phyloP scores from a whole-genome alignment of 2,797 vertebrate species.

The Betta splendens region DNA sequence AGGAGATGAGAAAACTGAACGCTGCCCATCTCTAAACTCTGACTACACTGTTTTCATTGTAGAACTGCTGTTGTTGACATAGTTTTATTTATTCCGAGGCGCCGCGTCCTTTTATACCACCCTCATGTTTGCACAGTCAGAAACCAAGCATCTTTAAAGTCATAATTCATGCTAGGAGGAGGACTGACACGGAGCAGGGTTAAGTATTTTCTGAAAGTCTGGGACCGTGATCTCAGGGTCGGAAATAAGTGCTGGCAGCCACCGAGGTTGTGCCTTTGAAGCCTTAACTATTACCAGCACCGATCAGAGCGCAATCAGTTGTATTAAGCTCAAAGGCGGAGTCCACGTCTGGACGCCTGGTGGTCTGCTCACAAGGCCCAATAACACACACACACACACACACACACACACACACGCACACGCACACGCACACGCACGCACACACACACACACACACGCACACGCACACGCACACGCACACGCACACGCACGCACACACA shows the following conservation, averaged over 20 bases:
- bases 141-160: neutral
- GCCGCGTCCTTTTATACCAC: no score
- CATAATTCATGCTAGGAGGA: conserved; percentile 2
- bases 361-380: conserved; percentile 60
- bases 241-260: conserved; percentile 70
- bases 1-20: no score
- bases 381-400: conserved; percentile 28
- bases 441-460: conserved; percentile 25
- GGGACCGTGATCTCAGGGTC: conserved; percentile 47
- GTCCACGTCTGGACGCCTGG: conserved; percentile 61
- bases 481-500: conserved; percentile 25
- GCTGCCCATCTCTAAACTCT: no score
- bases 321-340: conserved; percentile 71
- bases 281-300: conserved; percentile 71
- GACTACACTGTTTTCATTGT: no score
- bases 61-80: no score
- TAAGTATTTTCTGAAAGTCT: conserved; percentile 52
- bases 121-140: neutral
- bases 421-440: conserved; percentile 25
- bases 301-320: conserved; percentile 75
- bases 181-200: conserved; percentile 24
- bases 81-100: no score
- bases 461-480: conserved; percentile 30
- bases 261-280: conserved; percentile 71
- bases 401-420: conserved; percentile 13